A percentile compares a stretch with the other conserved stretches of the same genome.
Conservation (phyloP, 2,797 vertebrate genomes). For the Ciconia nigra region DNA sequence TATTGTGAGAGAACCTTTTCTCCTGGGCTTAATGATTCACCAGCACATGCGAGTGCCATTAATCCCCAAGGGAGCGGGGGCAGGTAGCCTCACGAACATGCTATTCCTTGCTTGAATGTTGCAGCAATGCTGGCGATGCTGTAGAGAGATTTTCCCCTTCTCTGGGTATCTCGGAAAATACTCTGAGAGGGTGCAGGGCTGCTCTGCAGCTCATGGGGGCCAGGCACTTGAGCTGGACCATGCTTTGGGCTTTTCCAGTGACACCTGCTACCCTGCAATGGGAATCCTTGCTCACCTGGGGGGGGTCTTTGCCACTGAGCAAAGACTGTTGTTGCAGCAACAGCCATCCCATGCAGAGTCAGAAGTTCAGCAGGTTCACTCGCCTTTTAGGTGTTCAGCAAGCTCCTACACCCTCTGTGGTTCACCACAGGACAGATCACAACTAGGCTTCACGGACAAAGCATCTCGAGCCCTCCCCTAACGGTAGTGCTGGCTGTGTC, state of each 20-base stretch:
- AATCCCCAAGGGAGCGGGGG: not conserved
- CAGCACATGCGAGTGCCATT: not conserved
- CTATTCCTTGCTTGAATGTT: not conserved
- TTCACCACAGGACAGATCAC: not conserved
- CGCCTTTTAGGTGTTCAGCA: not conserved
- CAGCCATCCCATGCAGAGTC: not conserved
- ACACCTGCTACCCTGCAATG: not conserved
- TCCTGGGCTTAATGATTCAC: not conserved
- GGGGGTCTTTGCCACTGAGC: not conserved
- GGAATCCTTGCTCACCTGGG: not conserved
- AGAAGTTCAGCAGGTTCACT: not conserved
- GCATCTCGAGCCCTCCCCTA: not conserved
- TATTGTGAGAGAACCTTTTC: not conserved
- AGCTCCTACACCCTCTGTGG: not conserved
- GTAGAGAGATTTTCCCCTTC: not conserved
- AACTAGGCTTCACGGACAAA: not conserved
- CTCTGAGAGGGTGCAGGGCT: not conserved
- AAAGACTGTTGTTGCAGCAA: not conserved
- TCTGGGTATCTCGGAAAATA: not conserved
- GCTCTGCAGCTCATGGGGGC: not conserved
- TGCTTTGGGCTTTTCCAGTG: not conserved
- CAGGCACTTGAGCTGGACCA: not conserved
- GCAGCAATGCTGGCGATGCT: fast-evolving
- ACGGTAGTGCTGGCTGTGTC: not conserved
- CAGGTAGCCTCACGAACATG: not conserved